These are phyloP conservation scores for Torymus texanus DNA, from an alignment of 2,888 invertebrate genomes.

Conservation along the genomic window DNA sequence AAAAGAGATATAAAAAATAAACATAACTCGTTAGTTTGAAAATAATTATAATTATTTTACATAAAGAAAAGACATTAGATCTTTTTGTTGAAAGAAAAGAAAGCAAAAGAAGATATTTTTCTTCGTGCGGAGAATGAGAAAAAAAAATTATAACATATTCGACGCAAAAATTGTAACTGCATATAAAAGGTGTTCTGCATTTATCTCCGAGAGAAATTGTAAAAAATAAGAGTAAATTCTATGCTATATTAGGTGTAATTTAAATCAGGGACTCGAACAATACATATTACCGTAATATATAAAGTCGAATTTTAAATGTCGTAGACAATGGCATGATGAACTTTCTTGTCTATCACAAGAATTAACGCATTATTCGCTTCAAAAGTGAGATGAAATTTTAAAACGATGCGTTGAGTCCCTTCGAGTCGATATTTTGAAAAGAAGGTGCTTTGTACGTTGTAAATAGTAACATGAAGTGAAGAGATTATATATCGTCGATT, in stretches of 20 bases:
- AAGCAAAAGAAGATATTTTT: constrained; percentile 2
- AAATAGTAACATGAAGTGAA: constrained; percentile 16
- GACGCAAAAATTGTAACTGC: constrained; percentile 7
- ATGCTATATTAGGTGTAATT: background rate
- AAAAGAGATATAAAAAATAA: background rate
- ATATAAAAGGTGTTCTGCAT: constrained; percentile 19
- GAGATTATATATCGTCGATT: background rate
- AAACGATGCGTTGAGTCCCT: constrained; percentile 5
- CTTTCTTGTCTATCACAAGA: background rate
- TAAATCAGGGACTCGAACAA: background rate
- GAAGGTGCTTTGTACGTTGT: constrained; percentile 34
- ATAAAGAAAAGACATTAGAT: background rate
- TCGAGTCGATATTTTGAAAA: constrained; percentile 9
- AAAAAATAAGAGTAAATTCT: constrained; percentile 17
- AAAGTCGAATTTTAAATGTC: constrained; percentile 15
- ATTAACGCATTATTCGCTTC: constrained; percentile 5
- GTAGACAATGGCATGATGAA: constrained; percentile 1
- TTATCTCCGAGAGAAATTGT: constrained; percentile 2
- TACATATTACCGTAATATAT: background rate
- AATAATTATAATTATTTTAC: constrained; percentile 9
- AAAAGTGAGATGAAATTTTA: constrained; percentile 3
- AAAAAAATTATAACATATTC: constrained; percentile 1
- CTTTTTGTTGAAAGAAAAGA: constrained; percentile 2
- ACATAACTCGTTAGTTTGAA: background rate
- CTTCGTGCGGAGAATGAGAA: constrained; percentile 6